Percentiles rank a stretch among this genome's conserved stretches.
Evolutionary conservation across 2,888 invertebrate genomes (phyloP).

Genomic region (Oxystoma pomonae): DNA sequence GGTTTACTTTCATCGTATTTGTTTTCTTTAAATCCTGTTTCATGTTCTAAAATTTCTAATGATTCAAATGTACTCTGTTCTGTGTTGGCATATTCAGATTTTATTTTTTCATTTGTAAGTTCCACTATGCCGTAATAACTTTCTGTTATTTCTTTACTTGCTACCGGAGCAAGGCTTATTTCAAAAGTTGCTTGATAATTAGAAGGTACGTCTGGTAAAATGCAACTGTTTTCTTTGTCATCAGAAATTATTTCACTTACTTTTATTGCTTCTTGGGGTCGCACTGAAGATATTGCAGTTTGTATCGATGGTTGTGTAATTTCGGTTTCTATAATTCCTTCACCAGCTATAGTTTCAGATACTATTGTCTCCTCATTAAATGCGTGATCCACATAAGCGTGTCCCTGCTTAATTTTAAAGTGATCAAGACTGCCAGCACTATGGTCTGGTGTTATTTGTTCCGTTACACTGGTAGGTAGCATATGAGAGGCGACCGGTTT

Average conservation of each 20-base stretch:
- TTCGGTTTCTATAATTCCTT: conserved; percentile 35
- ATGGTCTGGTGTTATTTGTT: conserved; percentile 47
- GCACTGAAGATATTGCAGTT: conserved; percentile 44
- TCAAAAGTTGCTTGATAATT: conserved; percentile 48
- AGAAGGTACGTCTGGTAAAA: conserved; percentile 40
- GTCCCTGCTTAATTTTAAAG: conserved; percentile 35
- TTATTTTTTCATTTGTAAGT: conserved; percentile 40
- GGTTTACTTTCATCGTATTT: conserved; percentile 40
- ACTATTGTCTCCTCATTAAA: conserved; percentile 50
- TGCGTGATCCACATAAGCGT: conserved; percentile 47
- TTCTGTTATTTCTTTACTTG: conserved; percentile 49
- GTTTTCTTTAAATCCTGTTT: conserved; percentile 50
- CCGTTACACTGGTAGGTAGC: conserved; percentile 53
- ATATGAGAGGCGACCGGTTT: conserved; percentile 51
- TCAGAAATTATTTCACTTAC: conserved; percentile 50
- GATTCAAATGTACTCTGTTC: conserved; percentile 52
- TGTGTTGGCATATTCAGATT: conserved; percentile 47
- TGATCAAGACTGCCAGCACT: conserved; percentile 37
- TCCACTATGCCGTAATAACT: conserved; percentile 44
- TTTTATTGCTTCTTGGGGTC: conserved; percentile 48
- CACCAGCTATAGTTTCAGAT: conserved; percentile 51
- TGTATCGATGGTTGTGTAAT: conserved; percentile 42
- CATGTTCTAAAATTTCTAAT: conserved; percentile 50
- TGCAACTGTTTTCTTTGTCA: conserved; percentile 51
- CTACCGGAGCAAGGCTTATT: conserved; percentile 49